A percentile compares a stretch with the other conserved stretches of the same genome.
Evolutionary conservation across 2,888 invertebrate genomes (phyloP).

Genomic region (Tiliacea citrago): DNA sequence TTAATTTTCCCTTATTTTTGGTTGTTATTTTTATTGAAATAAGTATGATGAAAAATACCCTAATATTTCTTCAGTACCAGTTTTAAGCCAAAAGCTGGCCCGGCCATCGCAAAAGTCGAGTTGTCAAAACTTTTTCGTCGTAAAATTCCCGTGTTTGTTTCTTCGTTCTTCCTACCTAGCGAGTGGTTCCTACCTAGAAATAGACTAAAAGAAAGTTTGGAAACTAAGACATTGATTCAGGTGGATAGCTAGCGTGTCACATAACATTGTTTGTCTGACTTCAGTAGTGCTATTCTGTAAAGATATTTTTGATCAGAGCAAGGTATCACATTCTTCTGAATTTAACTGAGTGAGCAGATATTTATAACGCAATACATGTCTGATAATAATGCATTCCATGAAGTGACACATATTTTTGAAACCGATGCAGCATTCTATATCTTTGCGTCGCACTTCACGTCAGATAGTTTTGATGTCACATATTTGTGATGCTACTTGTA

Average conservation of each 20-base stretch:
- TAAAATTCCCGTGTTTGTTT: constrained; percentile 24
- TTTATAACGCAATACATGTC: too few relatives aligned
- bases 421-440: too few relatives aligned
- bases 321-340: too few relatives aligned
- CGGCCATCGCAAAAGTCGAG: constrained; percentile 21
- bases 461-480: not conserved
- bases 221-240: constrained; percentile 11
- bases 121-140: constrained; percentile 38
- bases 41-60: not conserved
- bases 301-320: not conserved
- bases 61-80: not conserved
- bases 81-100: constrained; percentile 4
- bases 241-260: not conserved
- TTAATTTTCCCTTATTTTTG: too few relatives aligned
- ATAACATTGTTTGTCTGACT: not conserved
- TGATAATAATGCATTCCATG: too few relatives aligned
- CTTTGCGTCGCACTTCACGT: not conserved
- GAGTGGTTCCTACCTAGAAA: not conserved
- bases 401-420: too few relatives aligned
- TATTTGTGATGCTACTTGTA: too few relatives aligned
- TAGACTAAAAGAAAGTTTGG: not conserved
- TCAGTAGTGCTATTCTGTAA: not conserved
- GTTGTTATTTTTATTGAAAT: not conserved
- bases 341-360: too few relatives aligned
- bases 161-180: constrained; percentile 4